Percentiles rank a stretch among this genome's conserved stretches.
Evolutionary conservation across 2,888 invertebrate species (phyloP).

Genomic region (Gonocerus acuteangulatus): DNA sequence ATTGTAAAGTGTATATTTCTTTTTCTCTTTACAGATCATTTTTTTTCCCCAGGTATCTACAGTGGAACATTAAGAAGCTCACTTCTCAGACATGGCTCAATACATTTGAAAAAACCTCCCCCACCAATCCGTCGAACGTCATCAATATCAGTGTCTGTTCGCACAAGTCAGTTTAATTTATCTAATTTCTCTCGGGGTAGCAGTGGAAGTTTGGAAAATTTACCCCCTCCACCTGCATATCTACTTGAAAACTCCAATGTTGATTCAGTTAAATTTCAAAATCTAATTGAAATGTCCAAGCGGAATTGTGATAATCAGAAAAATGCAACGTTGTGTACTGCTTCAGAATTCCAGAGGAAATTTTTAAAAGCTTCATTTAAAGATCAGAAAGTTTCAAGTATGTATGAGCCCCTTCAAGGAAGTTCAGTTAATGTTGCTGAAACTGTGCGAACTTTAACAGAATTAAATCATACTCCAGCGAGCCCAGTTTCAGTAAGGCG

Average conservation of each 20-base stretch:
- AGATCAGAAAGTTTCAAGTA: conserved; percentile 21
- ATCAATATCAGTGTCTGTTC: conserved; percentile 46
- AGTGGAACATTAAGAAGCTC: conserved; percentile 38
- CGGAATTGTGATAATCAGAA: conserved; percentile 34
- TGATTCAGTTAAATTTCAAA: conserved; percentile 31
- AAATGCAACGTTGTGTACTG: conserved; percentile 31
- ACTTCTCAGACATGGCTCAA: conserved; percentile 53
- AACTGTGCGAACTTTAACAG: conserved; percentile 76
- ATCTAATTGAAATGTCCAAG: conserved; percentile 29
- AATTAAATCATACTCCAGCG: conserved; percentile 76
- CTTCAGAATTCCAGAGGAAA: conserved; percentile 33
- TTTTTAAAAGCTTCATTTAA: conserved; percentile 20
- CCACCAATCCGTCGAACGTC: conserved; percentile 78
- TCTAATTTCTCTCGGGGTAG: conserved; percentile 26
- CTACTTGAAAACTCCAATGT: conserved; percentile 49
- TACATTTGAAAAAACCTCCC: conserved; percentile 53
- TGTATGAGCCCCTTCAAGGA: conserved; percentile 26
- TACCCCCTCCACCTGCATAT: conserved; percentile 72
- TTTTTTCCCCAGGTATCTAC: conserved; percentile 33
- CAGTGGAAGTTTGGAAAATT: conserved; percentile 48
- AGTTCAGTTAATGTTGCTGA: conserved; percentile 57
- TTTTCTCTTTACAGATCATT: too few species aligned
- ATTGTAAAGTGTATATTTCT: too few species aligned
- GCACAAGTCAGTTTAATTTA: conserved; percentile 19
- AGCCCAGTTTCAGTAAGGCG: conserved; percentile 53